Percentiles rank a stretch among this genome's conserved stretches.
Conservation (phyloP, 2,888 invertebrate species). For the Rutpela maculata region DNA sequence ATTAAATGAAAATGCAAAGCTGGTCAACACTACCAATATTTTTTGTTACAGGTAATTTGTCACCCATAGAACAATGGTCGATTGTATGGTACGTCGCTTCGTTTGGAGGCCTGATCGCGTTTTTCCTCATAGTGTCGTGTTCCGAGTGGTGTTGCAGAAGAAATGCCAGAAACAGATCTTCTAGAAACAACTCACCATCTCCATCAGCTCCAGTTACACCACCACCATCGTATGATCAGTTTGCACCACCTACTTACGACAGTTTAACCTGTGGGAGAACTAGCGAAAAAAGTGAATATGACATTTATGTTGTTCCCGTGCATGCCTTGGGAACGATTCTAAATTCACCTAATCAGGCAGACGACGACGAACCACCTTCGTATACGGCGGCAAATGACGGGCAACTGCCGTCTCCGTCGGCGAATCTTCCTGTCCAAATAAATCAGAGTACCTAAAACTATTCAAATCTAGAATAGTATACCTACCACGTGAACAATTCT, state of each 20-base stretch:
- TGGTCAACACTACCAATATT: too few relatives aligned
- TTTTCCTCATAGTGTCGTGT: neutral
- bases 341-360: neutral
- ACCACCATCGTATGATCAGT: neutral
- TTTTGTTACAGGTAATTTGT: neutral
- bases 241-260: neutral
- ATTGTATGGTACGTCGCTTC: neutral
- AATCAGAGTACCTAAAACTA: neutral
- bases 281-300: neutral
- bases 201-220: neutral
- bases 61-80: neutral
- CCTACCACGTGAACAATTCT: too few relatives aligned
- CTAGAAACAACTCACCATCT: neutral
- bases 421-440: neutral
- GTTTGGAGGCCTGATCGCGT: neutral
- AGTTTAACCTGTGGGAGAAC: neutral
- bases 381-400: neutral
- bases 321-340: neutral
- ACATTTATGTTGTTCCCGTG: neutral
- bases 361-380: neutral
- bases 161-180: neutral
- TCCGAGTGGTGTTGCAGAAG: neutral
- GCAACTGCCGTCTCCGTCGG: neutral
- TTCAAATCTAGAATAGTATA: too few relatives aligned
- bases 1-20: too few relatives aligned